Conservation (phyloP, 2,888 invertebrate species). For the Rotaria socialis region DNA sequence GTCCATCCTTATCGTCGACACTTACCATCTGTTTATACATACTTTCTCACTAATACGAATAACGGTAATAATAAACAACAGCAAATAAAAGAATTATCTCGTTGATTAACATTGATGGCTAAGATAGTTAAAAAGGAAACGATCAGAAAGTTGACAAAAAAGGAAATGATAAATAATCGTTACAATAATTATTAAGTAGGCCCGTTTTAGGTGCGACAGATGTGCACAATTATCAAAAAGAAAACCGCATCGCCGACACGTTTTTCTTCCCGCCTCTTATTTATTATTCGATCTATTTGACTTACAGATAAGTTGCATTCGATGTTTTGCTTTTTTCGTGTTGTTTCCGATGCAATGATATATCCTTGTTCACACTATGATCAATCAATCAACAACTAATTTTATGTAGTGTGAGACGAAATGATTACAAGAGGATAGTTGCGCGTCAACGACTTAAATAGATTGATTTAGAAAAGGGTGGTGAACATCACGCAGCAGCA, state of each 20-base stretch:
- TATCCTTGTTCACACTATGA: neutral
- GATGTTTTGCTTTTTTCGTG: neutral
- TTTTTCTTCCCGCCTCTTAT: neutral
- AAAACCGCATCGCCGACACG: neutral
- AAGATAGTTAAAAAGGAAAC: neutral
- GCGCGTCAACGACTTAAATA: constrained; percentile 23
- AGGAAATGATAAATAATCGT: neutral
- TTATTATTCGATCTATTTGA: neutral
- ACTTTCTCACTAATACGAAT: neutral
- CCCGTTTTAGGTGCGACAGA: neutral
- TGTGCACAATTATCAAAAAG: neutral
- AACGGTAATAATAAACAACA: neutral
- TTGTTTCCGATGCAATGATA: neutral
- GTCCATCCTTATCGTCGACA: constrained; percentile 22
- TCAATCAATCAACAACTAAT: constrained; percentile 7
- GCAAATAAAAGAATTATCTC: neutral
- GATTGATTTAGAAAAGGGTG: constrained; percentile 4
- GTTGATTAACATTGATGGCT: neutral
- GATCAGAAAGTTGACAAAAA: no score
- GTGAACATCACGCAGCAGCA: neutral
- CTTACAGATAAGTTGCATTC: neutral
- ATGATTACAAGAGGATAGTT: neutral
- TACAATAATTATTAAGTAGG: neutral
- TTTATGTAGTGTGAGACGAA: neutral
- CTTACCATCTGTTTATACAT: constrained; percentile 4